Base-by-base conservation (phyloP, 2,113 vertebrate species). In the Strix aluco region DNA sequence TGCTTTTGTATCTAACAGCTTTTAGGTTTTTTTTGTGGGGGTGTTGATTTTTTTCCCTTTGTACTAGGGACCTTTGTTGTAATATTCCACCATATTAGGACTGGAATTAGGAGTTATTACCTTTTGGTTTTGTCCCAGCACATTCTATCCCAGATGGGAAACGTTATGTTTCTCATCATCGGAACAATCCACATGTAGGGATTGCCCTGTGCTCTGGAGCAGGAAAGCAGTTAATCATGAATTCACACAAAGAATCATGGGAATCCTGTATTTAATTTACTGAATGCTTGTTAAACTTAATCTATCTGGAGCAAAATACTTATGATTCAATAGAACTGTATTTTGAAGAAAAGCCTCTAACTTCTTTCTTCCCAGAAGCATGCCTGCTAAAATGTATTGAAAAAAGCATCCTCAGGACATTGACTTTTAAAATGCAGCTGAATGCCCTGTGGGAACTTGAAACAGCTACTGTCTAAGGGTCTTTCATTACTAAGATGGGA, bases 21-120 rank as follows among this genome's bases (percentile, higher is more conserved):
- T 80, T 46, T 52, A 51, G 18, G 2, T 0, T 1, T 27, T 55
- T 44, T 77, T 49, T 6, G 10, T 7, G 3, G 9, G 3, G 3
- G 12, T 0, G 3, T 9, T 34, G 9, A 7, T 7, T n/a, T 38
- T 30, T 78, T 61, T 6, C 2, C 5, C 9, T 82, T 83, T 72
- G 10, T 27, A n/a, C 5, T 16, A 32, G 2, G 5, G 16, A n/a
- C 6, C 2, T 27, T 30, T 58, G 9, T 58, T 66, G 25, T 18
- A 52, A 52, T 20, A 47, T 47, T 47, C 46, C 46, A 47, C 1
- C 2, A 17, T 34, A 30, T 30, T 30, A 67, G 16, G 32, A 22
- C 8, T 36, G 11, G 21, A 58, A 79, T 66, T 27, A 36, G 1
- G 7, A 73, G 7, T 5, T 46, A 13, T 2, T 40, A 17, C 6